Conservation (phyloP, 2,113 vertebrate species). For the Tetrao urogallus region DNA sequence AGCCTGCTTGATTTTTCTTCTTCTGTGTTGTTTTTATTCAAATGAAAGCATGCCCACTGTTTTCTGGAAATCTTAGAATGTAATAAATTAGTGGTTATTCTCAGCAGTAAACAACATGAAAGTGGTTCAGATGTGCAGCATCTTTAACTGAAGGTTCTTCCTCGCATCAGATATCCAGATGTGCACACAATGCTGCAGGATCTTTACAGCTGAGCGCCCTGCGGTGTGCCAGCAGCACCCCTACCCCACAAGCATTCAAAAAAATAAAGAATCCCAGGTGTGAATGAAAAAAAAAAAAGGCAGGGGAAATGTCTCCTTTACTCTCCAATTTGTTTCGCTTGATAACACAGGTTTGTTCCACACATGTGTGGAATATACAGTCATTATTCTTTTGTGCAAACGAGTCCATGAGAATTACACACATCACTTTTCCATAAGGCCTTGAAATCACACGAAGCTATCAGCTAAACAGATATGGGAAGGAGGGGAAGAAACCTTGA, state of each 20-base stretch:
- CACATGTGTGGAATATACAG: background rate
- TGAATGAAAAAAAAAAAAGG: background rate
- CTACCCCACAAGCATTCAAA: background rate
- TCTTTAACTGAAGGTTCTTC: background rate
- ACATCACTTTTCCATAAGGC: background rate
- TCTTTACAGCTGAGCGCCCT: background rate
- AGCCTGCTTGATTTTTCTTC: background rate
- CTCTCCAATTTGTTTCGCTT: background rate
- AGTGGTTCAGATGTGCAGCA: background rate
- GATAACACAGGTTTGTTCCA: background rate
- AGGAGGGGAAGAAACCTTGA: rapidly evolving
- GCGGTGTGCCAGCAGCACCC: rapidly evolving
- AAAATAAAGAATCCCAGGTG: background rate
- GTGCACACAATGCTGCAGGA: rapidly evolving
- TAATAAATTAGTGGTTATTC: background rate
- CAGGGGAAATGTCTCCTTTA: background rate
- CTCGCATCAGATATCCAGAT: background rate
- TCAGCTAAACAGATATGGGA: background rate
- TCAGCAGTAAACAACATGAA: background rate
- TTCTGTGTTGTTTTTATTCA: background rate
- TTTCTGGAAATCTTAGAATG: background rate
- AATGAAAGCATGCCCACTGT: background rate
- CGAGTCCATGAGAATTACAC: background rate
- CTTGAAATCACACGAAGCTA: background rate
- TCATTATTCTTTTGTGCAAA: background rate